Conservation (phyloP, 1,140 invertebrate species). For the Temnothorax longispinosus region DNA sequence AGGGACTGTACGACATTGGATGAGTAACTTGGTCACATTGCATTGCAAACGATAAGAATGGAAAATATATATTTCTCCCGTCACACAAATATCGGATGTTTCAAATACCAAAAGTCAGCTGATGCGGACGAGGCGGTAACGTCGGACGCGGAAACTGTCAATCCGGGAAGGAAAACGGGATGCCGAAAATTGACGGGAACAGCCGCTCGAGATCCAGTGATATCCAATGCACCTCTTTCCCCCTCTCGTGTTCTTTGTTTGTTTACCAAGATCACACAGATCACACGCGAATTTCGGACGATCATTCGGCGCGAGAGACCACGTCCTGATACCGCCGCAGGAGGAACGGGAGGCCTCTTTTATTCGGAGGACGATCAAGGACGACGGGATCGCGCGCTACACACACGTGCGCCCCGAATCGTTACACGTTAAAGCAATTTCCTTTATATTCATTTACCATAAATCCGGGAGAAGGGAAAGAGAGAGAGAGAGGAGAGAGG, state of each 20-base stretch:
- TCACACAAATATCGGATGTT: no score
- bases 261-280: not conserved
- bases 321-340: not conserved
- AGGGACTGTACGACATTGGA: no score
- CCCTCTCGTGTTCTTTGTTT: not conserved
- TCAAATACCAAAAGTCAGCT: no score
- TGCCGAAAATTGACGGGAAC: no score
- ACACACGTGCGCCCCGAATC: not conserved
- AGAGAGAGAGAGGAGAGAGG: no score
- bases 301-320: not conserved
- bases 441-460: conserved; percentile 42
- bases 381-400: conserved; percentile 5
- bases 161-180: no score
- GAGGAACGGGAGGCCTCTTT: not conserved
- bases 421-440: conserved; percentile 14
- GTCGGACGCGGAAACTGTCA: no score
- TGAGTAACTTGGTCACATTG: not conserved
- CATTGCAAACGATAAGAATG: no score
- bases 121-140: no score
- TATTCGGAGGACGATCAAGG: conserved; percentile 5
- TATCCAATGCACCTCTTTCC: no score
- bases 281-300: not conserved
- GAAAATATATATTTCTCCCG: no score
- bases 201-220: no score
- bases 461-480: not conserved